A percentile compares a stretch with the other conserved stretches of the same genome.
These are phyloP conservation scores for Sipha flava DNA, from an alignment of 1,140 invertebrate species.

Conservation along the genomic window DNA sequence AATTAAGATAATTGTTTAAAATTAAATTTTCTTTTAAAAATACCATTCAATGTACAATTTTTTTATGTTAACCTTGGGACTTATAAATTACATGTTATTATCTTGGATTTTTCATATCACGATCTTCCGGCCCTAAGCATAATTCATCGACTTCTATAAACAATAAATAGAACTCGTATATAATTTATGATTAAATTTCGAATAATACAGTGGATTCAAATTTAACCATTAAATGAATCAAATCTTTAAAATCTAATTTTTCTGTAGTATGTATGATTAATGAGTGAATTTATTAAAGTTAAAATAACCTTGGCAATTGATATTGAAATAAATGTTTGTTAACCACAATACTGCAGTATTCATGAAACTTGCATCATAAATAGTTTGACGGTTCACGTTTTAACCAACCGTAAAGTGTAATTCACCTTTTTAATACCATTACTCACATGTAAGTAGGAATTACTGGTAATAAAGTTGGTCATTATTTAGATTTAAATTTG, in stretches of 20 bases:
- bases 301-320: not conserved
- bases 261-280: not conserved
- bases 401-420: slow-evolving; percentile 8
- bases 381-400: not conserved
- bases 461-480: too few relatives aligned
- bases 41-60: too few relatives aligned
- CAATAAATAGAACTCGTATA: too few relatives aligned
- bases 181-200: too few relatives aligned
- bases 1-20: too few relatives aligned
- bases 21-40: too few relatives aligned
- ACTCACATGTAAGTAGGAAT: not conserved
- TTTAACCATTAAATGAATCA: too few relatives aligned
- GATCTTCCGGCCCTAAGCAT: not conserved
- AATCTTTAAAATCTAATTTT: too few relatives aligned
- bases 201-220: too few relatives aligned
- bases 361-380: not conserved
- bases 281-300: not conserved
- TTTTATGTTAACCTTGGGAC: not conserved
- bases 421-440: not conserved
- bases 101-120: not conserved
- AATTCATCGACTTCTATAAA: not conserved
- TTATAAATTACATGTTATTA: not conserved
- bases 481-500: too few relatives aligned
- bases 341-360: too few relatives aligned
- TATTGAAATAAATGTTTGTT: slow-evolving; percentile 9